Base-by-base conservation (phyloP, 2,797 vertebrate genomes). In the Clarias fuscus region DNA sequence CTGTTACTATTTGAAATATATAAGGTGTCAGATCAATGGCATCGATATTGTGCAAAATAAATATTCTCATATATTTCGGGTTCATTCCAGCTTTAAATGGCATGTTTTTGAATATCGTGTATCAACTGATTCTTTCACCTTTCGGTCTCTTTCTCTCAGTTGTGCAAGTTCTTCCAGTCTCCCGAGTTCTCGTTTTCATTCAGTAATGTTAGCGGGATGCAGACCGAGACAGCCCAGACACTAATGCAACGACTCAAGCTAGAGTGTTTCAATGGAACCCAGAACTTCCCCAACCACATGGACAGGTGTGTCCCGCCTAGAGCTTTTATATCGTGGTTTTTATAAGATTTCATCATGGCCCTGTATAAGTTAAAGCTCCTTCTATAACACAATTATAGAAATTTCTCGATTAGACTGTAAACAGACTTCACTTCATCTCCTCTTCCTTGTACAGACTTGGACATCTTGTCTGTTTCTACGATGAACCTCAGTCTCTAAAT, bases 361-460 rank as follows among this genome's bases (percentile, higher is more conserved):
- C 24, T 48, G 6, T 65, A 30, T 13, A 30, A 7, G 15, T 81
- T 48, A n/a, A 64, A 43, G 13, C 27, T 53, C 43, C 2, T 53
- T 7, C 24, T n/a, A 43, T 62, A 59, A 72, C 30, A 40, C 3
- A 5, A 27, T 75, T 7, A 24, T 53, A 22, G 40, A 65, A 64
- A 58, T 24, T 48, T 53, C 13, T 1, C 2, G 8, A 67, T 77
- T 75, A 48, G 18, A 7, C 7, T 27, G 20, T 24, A 8, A 56
- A 64, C 24, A 65, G 59, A 33, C 11, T 1, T 56, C 17, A 56
- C 20, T 17, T 53, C 2, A 17, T 83, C 53, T n/a, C 6, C 68
- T n/a, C 78, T 84, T 72, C 22, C n/a, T 53, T 82, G 33, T 7
- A 40, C 87, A 96, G 95, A 58, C 92, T 96, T 1, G 94, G 95